Conservation (phyloP, 2,888 invertebrate genomes). For the Chesias legatella region DNA sequence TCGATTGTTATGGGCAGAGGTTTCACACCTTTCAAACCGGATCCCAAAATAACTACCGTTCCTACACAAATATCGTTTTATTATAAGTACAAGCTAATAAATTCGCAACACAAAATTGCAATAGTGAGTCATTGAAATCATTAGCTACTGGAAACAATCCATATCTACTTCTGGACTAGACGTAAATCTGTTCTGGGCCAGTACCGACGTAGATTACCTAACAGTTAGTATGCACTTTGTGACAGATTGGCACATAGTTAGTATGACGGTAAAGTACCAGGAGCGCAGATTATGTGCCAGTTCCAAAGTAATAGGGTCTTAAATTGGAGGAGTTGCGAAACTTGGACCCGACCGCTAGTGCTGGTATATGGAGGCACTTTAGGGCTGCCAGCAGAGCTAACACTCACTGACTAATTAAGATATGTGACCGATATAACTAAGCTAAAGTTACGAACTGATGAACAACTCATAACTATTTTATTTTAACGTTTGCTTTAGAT, state of each 20-base stretch:
- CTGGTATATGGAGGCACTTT: constrained; percentile 2
- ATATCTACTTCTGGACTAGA: background rate
- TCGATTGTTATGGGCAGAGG: too few relatives aligned
- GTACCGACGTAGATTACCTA: background rate
- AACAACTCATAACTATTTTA: too few relatives aligned
- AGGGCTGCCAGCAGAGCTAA: constrained; percentile 6
- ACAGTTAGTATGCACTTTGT: background rate
- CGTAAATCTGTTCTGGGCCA: background rate
- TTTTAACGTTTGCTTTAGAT: too few relatives aligned
- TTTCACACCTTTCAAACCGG: too few relatives aligned
- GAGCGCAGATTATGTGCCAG: background rate
- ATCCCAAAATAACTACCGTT: too few relatives aligned
- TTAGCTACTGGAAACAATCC: constrained; percentile 9
- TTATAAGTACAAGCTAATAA: too few relatives aligned
- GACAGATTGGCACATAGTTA: background rate
- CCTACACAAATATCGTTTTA: too few relatives aligned
- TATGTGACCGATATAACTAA: too few relatives aligned
- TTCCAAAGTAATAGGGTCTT: background rate
- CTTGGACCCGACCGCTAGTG: constrained; percentile 3
- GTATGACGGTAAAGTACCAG: background rate
- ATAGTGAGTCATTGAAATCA: constrained; percentile 1
- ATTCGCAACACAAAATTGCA: too few relatives aligned
- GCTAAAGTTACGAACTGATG: too few relatives aligned
- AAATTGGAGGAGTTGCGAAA: constrained; percentile 15
- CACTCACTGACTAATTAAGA: background rate